Evolutionary conservation across 2,113 vertebrate species (phyloP).

Genomic region (Mesitornis unicolor): DNA sequence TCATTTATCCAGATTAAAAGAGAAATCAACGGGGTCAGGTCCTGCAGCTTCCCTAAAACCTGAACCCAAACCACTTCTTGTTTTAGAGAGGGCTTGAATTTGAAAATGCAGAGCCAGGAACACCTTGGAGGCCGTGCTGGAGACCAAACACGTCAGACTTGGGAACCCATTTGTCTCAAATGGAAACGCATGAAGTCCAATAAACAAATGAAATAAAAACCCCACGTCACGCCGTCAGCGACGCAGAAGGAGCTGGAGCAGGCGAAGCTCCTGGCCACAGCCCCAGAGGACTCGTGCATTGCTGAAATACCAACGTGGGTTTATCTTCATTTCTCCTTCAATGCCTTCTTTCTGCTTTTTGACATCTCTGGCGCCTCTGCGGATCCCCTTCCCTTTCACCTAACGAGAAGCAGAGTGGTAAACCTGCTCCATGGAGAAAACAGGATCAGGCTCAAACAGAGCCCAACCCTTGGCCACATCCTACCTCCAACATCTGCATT

Average conservation of each 20-base stretch:
- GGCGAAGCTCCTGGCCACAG: neutral
- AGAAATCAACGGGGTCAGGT: neutral
- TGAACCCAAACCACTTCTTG: neutral
- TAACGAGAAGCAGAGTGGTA: neutral
- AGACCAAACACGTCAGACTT: neutral
- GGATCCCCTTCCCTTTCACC: neutral
- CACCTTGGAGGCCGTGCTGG: neutral
- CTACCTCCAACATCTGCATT: neutral
- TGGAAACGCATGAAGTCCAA: neutral
- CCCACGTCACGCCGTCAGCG: rapidly evolving
- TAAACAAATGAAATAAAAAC: neutral
- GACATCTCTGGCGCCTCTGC: neutral
- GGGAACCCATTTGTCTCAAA: neutral
- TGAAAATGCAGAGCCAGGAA: neutral
- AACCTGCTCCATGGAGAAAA: neutral
- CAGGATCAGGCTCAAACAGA: neutral
- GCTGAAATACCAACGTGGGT: neutral
- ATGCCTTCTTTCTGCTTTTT: neutral
- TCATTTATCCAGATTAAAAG: neutral
- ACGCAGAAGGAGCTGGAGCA: neutral
- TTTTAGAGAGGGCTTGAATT: neutral
- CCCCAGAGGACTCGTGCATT: neutral
- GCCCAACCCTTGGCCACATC: neutral
- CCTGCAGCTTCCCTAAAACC: neutral
- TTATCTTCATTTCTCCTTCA: neutral